A percentile compares a stretch with the other conserved stretches of the same genome.
phyloP scores from a whole-genome alignment of 2,888 invertebrate species.

The Caenorhabditis sulstoni region DNA sequence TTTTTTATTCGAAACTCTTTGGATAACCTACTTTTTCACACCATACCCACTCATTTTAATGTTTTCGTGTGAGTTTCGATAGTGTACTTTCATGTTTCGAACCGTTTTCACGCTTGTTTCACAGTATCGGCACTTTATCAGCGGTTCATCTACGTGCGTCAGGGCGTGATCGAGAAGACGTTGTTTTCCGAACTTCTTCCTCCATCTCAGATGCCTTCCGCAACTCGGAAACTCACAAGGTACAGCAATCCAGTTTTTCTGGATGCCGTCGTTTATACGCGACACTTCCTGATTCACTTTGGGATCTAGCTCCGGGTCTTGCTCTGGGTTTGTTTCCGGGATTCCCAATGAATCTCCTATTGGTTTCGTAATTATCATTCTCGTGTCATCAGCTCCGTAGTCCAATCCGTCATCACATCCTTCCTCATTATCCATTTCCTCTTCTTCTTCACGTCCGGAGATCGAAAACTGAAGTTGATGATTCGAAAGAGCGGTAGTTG shows the following conservation, averaged over 20 bases:
- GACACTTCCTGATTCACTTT: no score
- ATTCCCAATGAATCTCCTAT: no score
- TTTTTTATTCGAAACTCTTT: not conserved
- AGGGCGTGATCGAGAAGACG: conserved; percentile 9
- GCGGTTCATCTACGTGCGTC: not conserved
- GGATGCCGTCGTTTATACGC: no score
- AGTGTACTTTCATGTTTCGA: not conserved
- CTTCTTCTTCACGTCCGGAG: no score
- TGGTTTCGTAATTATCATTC: no score
- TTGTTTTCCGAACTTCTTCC: not conserved
- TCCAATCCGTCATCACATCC: no score
- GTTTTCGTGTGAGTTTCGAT: not conserved
- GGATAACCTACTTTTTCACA: not conserved
- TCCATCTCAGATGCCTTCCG: not conserved
- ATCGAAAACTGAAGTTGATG: no score
- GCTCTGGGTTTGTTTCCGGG: no score
- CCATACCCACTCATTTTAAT: not conserved
- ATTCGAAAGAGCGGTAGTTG: no score
- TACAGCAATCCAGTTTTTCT: not conserved
- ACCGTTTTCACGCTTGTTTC: not conserved
- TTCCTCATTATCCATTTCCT: no score
- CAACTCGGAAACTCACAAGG: not conserved
- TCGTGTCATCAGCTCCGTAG: no score
- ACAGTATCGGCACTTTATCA: not conserved
- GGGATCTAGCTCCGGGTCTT: no score